Conservation (phyloP, 2,888 invertebrate species). For the Lacanobia oleracea region DNA sequence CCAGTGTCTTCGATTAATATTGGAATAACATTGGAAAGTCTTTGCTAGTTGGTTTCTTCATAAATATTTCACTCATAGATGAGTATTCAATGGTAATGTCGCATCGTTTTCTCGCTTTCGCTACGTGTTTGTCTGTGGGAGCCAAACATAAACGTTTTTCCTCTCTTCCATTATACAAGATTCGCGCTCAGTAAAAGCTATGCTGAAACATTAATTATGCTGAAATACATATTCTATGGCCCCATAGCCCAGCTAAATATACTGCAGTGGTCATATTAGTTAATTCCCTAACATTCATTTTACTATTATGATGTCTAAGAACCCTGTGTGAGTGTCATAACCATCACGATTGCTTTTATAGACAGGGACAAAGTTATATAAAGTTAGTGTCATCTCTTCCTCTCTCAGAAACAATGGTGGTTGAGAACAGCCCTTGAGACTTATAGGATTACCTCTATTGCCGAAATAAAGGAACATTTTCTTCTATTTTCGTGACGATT, state of each 20-base stretch:
- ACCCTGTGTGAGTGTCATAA: constrained; percentile 31
- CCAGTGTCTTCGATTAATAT: neutral
- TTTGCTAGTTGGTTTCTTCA: too few species aligned
- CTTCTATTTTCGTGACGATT: constrained; percentile 60
- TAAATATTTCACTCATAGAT: too few species aligned
- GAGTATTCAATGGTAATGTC: too few species aligned
- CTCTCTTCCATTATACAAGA: neutral
- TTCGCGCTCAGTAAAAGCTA: neutral
- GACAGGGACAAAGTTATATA: constrained; percentile 35
- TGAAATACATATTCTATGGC: constrained; percentile 10
- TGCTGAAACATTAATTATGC: neutral
- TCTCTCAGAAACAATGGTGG: constrained; percentile 43
- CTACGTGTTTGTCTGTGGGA: too few species aligned
- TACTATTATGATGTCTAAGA: constrained; percentile 33
- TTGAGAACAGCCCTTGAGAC: constrained; percentile 49
- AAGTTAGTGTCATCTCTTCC: constrained; percentile 18
- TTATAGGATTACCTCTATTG: constrained; percentile 62
- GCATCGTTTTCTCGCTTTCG: too few species aligned
- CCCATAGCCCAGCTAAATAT: neutral
- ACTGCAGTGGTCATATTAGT: constrained; percentile 10
- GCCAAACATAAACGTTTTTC: neutral
- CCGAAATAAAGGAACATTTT: constrained; percentile 55
- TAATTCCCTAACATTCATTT: constrained; percentile 41
- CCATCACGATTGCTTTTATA: constrained; percentile 29
- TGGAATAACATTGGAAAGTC: too few species aligned